Conservation (phyloP, 2,797 vertebrate genomes). For the Gymnothorax javanicus region DNA sequence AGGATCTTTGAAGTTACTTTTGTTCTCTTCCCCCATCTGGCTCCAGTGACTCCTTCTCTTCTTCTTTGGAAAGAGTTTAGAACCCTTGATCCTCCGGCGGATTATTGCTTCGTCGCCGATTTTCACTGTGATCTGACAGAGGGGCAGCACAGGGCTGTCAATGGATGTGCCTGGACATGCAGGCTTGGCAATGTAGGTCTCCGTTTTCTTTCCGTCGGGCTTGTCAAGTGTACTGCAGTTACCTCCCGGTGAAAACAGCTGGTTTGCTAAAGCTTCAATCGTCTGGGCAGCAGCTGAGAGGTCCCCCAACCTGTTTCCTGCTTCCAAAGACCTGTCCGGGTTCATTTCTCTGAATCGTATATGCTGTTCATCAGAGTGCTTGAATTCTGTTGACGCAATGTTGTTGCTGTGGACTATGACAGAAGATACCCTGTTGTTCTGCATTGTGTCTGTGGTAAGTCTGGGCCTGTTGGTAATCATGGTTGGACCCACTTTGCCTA, state of each 20-base stretch:
- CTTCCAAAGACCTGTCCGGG: conserved; percentile 60
- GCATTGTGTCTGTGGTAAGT: conserved; percentile 75
- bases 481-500: conserved; percentile 57
- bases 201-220: conserved; percentile 78
- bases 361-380: conserved; percentile 55
- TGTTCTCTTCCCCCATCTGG: conserved; percentile 56
- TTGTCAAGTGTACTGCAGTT: conserved; percentile 68
- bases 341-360: conserved; percentile 63
- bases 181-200: conserved; percentile 96
- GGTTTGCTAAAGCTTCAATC: conserved; percentile 76
- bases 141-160: conserved; percentile 83
- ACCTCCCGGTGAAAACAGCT: conserved; percentile 64
- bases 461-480: conserved; percentile 76
- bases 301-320: conserved; percentile 75
- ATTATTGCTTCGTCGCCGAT: conserved; percentile 97
- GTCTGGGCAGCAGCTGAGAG: conserved; percentile 74
- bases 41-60: conserved; percentile 63
- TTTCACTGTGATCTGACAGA: conserved; percentile 98
- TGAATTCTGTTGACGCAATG: conserved; percentile 56
- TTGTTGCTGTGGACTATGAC: conserved; percentile 74
- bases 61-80: conserved; percentile 87
- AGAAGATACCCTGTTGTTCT: conserved; percentile 74
- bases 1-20: conserved; percentile 61
- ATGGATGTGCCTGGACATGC: conserved; percentile 91
- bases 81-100: conserved; percentile 90